Percentiles rank a stretch among this genome's conserved stretches.
Evolutionary conservation across 1,140 invertebrate genomes (phyloP).

Genomic region (Apocrypta bakeri): DNA sequence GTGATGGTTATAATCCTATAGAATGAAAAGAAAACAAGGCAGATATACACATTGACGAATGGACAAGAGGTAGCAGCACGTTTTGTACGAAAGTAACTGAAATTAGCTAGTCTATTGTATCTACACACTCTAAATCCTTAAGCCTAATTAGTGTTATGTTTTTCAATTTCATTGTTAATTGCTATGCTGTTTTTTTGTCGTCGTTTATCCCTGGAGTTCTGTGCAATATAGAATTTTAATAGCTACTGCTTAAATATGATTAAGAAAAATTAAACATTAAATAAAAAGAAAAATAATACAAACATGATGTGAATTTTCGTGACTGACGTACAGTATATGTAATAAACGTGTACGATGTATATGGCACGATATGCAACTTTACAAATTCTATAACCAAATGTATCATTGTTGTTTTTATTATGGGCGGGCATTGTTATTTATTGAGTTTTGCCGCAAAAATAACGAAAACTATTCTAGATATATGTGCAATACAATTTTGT

Average conservation of each 20-base stretch:
- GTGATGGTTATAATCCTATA: not conserved
- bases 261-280: slow-evolving; percentile 29
- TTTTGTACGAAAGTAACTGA: slow-evolving; percentile 41
- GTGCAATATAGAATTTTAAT: slow-evolving; percentile 43
- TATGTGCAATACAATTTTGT: slow-evolving; percentile 69
- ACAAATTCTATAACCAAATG: slow-evolving; percentile 42
- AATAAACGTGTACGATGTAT: slow-evolving; percentile 50
- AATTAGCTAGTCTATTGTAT: slow-evolving; percentile 12
- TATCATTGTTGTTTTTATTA: slow-evolving; percentile 58
- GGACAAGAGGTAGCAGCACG: slow-evolving; percentile 22
- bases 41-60: slow-evolving; percentile 5
- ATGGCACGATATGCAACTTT: slow-evolving; percentile 42
- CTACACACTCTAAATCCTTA: slow-evolving; percentile 5
- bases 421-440: slow-evolving; percentile 60
- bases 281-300: slow-evolving; percentile 34
- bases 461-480: slow-evolving; percentile 62
- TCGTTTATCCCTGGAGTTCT: slow-evolving; percentile 32
- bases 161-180: slow-evolving; percentile 20
- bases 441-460: slow-evolving; percentile 60
- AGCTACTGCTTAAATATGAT: slow-evolving; percentile 12
- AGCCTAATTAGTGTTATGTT: slow-evolving; percentile 41
- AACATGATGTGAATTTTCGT: slow-evolving; percentile 50
- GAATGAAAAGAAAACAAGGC: not conserved
- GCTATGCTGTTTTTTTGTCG: slow-evolving; percentile 21
- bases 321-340: slow-evolving; percentile 57